Percentiles rank a stretch among this genome's conserved stretches.
These are phyloP conservation scores for Diploscapter pachys DNA, from an alignment of 1,140 invertebrate species.

Conservation along the genomic window DNA sequence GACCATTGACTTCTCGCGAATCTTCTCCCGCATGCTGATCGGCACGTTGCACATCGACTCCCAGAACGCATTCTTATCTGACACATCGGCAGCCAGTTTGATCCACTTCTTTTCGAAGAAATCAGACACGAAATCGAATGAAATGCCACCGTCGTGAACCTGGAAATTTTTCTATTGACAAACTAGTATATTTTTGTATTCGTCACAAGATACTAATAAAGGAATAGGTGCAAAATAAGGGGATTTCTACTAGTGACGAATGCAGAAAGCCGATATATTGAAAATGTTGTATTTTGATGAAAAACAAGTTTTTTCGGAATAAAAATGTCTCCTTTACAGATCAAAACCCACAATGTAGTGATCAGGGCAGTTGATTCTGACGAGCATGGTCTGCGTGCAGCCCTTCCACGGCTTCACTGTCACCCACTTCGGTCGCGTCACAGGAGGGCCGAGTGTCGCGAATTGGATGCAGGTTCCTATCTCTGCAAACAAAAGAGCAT, in stretches of 20 bases:
- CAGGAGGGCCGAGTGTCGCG: constrained; percentile 11
- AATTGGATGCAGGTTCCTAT: constrained; percentile 9
- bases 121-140: constrained; percentile 14
- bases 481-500: constrained; percentile 1
- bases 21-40: constrained; percentile 28
- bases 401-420: constrained; percentile 20
- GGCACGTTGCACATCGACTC: constrained; percentile 27
- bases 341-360: constrained; percentile 32
- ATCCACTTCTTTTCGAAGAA: constrained; percentile 37
- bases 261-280: background rate
- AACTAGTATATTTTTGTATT: background rate
- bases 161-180: constrained; percentile 9
- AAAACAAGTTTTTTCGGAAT: constrained; percentile 10
- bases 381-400: constrained; percentile 25
- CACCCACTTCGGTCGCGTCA: constrained; percentile 14
- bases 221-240: background rate
- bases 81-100: constrained; percentile 25
- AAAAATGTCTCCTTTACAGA: constrained; percentile 11
- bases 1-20: constrained; percentile 20
- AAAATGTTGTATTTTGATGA: background rate
- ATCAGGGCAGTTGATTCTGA: constrained; percentile 29
- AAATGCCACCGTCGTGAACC: constrained; percentile 11
- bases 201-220: background rate
- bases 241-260: background rate
- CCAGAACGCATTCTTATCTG: constrained; percentile 28